Conservation (phyloP, 2,797 vertebrate species). For the Erethizon dorsatum region DNA sequence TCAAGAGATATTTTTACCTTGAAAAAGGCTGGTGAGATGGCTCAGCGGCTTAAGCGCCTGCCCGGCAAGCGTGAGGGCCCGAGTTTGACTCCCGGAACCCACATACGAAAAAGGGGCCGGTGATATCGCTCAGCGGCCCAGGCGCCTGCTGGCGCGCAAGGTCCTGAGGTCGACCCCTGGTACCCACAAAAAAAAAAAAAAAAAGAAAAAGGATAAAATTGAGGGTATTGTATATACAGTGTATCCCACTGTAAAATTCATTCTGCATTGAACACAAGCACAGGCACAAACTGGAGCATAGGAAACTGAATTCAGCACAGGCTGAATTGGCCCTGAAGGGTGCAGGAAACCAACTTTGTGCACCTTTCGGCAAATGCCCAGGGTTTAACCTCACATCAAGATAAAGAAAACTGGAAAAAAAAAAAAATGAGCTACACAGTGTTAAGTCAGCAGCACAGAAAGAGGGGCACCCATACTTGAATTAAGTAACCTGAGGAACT, state of each 20-base stretch:
- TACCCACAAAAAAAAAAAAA: too few relatives aligned
- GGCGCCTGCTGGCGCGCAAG: too few relatives aligned
- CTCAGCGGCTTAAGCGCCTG: too few relatives aligned
- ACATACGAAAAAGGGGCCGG: too few relatives aligned
- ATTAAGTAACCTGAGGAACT: neutral
- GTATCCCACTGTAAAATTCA: slow-evolving; percentile 64
- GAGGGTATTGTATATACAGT: slow-evolving; percentile 66
- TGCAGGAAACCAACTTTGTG: slow-evolving; percentile 62
- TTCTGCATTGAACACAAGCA: slow-evolving; percentile 70
- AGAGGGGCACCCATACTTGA: neutral
- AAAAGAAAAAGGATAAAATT: slow-evolving; percentile 43
- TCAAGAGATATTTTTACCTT: slow-evolving; percentile 62
- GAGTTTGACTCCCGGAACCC: too few relatives aligned
- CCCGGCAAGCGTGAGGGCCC: too few relatives aligned
- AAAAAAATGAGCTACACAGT: neutral
- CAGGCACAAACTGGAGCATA: slow-evolving; percentile 66
- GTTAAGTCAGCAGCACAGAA: neutral
- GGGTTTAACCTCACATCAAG: neutral
- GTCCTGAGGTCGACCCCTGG: too few relatives aligned
- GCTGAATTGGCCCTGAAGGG: slow-evolving; percentile 45
- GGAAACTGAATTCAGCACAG: neutral
- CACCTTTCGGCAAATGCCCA: neutral
- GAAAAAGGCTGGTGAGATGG: too few relatives aligned
- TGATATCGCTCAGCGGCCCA: too few relatives aligned
- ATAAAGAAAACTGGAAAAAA: slow-evolving; percentile 44